A percentile compares a stretch with the other conserved stretches of the same genome.
These are phyloP conservation scores for Planococcus citri DNA, from an alignment of 1,140 invertebrate genomes.

Conservation along the genomic window DNA sequence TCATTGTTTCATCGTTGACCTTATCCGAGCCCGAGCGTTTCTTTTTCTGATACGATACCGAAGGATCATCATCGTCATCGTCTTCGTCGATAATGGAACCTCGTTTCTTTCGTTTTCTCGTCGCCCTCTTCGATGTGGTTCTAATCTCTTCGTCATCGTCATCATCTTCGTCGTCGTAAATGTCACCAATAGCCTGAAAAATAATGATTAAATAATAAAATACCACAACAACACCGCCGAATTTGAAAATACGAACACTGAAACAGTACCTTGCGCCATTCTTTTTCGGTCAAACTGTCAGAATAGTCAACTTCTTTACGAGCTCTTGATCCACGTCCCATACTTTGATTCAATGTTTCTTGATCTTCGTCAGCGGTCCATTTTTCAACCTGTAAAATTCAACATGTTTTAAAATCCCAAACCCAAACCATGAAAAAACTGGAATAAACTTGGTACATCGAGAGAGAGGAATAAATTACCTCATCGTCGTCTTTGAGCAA, in stretches of 20 bases:
- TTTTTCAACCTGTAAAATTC: slow-evolving; percentile 34
- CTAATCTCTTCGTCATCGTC: slow-evolving; percentile 20
- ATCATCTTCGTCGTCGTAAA: slow-evolving; percentile 45
- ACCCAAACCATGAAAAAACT: no score
- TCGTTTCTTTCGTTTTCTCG: slow-evolving; percentile 2
- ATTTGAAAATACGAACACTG: not conserved
- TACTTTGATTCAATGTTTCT: slow-evolving; percentile 51
- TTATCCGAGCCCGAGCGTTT: not conserved
- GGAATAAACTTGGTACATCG: no score
- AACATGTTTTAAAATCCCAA: no score
- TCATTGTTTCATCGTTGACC: slow-evolving; percentile 35
- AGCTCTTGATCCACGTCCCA: slow-evolving; percentile 78
- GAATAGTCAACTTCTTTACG: slow-evolving; percentile 96
- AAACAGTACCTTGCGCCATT: slow-evolving; percentile 77
- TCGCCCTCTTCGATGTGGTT: slow-evolving; percentile 5
- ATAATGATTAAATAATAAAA: not conserved
- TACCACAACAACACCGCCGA: not conserved
- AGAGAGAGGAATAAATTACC: slow-evolving; percentile 39
- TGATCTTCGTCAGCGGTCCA: slow-evolving; percentile 62
- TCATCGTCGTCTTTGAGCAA: slow-evolving; percentile 87
- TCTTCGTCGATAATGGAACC: not conserved
- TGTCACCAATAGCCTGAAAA: slow-evolving; percentile 44
- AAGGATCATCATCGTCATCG: not conserved
- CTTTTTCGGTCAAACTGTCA: slow-evolving; percentile 88
- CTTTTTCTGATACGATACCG: not conserved